These are phyloP conservation scores for Agapostemon virescens DNA, from an alignment of 2,888 invertebrate genomes.

Conservation along the genomic window DNA sequence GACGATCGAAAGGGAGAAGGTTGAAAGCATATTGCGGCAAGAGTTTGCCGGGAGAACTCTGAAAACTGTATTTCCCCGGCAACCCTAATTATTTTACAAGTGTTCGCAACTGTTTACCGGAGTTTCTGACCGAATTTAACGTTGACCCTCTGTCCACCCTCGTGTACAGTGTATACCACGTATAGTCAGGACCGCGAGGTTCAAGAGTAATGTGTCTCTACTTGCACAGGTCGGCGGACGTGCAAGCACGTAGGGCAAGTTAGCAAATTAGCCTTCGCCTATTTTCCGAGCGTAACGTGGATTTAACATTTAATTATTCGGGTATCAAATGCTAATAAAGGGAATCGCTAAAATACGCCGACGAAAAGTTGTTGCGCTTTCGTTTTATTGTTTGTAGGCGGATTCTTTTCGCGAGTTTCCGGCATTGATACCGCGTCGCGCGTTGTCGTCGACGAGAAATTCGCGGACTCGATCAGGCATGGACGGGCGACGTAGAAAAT, in stretches of 20 bases:
- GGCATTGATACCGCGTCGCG: too few species aligned
- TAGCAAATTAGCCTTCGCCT: constrained; percentile 21
- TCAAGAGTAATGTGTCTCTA: constrained; percentile 19
- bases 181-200: constrained; percentile 3
- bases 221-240: not conserved
- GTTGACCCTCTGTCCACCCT: constrained; percentile 28
- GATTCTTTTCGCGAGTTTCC: not conserved
- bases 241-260: constrained; percentile 20
- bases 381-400: not conserved
- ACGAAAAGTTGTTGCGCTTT: not conserved
- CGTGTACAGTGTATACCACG: constrained; percentile 10
- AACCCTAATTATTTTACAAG: constrained; percentile 28
- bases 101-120: constrained; percentile 20
- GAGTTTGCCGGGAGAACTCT: not conserved
- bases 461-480: constrained; percentile 58
- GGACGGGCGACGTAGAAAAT: too few species aligned
- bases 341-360: not conserved
- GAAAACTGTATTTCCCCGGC: constrained; percentile 9
- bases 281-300: constrained; percentile 14
- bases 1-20: constrained; percentile 3
- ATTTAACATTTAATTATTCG: constrained; percentile 4
- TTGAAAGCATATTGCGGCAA: not conserved
- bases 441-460: constrained; percentile 41
- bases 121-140: constrained; percentile 25
- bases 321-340: not conserved